Conservation (phyloP, 2,888 invertebrate species). For the Galerucella pusilla region DNA sequence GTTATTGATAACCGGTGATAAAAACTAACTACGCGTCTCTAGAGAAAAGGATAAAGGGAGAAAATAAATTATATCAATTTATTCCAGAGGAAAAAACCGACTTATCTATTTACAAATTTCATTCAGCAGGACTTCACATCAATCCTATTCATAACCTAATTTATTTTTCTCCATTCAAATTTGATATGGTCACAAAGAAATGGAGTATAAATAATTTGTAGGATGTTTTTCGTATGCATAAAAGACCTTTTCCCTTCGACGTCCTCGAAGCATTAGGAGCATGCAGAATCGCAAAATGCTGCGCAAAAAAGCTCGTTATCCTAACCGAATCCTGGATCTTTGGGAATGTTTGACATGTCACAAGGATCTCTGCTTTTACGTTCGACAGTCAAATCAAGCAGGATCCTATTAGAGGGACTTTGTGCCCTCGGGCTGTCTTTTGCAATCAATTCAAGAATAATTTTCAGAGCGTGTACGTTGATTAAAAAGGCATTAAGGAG, state of each 20-base stretch:
- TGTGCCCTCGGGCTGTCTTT: slow-evolving; percentile 33
- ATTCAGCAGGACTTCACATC: slow-evolving; percentile 27
- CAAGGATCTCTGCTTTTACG: slow-evolving; percentile 35
- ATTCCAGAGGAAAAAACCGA: slow-evolving; percentile 20
- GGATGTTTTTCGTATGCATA: slow-evolving; percentile 42
- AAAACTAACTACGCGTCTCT: background rate
- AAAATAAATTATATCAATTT: slow-evolving; percentile 30
- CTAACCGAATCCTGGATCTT: slow-evolving; percentile 38
- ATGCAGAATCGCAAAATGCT: slow-evolving; percentile 42
- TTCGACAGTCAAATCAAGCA: slow-evolving; percentile 40
- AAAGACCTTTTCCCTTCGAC: slow-evolving; percentile 35
- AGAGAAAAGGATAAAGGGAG: background rate
- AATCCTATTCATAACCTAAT: slow-evolving; percentile 36
- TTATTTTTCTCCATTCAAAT: slow-evolving; percentile 37
- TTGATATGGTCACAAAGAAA: slow-evolving; percentile 43
- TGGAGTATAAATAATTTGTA: slow-evolving; percentile 47
- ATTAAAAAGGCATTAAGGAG: slow-evolving; percentile 23
- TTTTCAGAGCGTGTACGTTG: slow-evolving; percentile 24
- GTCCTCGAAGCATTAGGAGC: slow-evolving; percentile 40
- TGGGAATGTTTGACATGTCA: slow-evolving; percentile 41
- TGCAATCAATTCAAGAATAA: slow-evolving; percentile 35
- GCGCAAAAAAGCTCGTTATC: slow-evolving; percentile 50
- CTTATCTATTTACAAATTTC: slow-evolving; percentile 22
- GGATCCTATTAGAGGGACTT: slow-evolving; percentile 33
- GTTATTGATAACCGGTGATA: slow-evolving; percentile 3